Conservation (phyloP, 53 echinoderm and acorn worm genomes). For the Patiria pectinifera region DNA sequence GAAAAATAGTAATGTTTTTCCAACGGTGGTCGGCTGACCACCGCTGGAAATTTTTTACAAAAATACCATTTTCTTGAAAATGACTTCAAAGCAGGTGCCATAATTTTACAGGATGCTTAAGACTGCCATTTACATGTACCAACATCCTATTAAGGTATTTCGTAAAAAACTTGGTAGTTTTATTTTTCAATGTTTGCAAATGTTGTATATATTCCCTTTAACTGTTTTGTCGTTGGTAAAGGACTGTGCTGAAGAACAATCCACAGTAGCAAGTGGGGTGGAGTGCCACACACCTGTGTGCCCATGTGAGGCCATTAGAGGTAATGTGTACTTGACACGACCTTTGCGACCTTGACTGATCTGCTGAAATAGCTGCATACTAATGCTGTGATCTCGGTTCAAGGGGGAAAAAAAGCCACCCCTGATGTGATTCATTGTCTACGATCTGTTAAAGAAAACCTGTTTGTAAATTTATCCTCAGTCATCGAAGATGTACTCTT, state of each 20-base stretch:
- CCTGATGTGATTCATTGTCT: background rate
- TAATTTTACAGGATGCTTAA: too few species aligned
- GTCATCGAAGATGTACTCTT: too few species aligned
- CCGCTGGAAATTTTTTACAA: too few species aligned
- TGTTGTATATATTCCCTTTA: background rate
- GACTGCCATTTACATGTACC: too few species aligned
- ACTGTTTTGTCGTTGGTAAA: background rate
- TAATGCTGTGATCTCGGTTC: slow-evolving; percentile 39
- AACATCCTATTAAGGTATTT: too few species aligned
- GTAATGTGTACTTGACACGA: slow-evolving; percentile 53
- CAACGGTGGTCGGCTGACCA: too few species aligned
- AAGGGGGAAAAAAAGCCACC: background rate
- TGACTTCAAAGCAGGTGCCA: too few species aligned
- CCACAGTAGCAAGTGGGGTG: background rate
- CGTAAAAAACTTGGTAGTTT: too few species aligned
- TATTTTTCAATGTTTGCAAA: too few species aligned
- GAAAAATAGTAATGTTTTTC: too few species aligned
- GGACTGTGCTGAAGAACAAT: background rate
- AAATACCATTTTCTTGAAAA: too few species aligned
- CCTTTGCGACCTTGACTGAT: slow-evolving; percentile 52
- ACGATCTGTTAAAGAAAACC: background rate
- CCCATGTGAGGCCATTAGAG: slow-evolving; percentile 40
- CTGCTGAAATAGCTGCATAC: slow-evolving; percentile 59
- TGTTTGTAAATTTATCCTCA: background rate
- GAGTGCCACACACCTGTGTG: slow-evolving; percentile 31